Conservation (phyloP, 2,888 invertebrate species). For the Agonopterix heracliana region DNA sequence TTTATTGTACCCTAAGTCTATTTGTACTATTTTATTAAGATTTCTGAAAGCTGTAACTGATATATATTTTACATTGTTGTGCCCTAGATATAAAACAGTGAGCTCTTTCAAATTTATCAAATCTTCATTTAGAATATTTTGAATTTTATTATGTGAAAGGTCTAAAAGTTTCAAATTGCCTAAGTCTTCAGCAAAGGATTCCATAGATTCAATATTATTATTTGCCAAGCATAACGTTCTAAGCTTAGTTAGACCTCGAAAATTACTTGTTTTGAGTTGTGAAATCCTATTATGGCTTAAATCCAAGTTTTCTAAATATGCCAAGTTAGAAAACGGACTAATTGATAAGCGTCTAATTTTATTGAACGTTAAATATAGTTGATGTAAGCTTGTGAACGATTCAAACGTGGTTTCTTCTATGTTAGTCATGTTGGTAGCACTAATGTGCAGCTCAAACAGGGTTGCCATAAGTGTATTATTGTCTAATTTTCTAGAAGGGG, state of each 20-base stretch:
- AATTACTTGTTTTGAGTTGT: slow-evolving; percentile 87
- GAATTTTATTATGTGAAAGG: slow-evolving; percentile 88
- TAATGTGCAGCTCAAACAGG: slow-evolving; percentile 62
- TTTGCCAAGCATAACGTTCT: slow-evolving; percentile 88
- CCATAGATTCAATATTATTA: slow-evolving; percentile 88
- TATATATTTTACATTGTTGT: slow-evolving; percentile 88
- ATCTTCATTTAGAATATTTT: slow-evolving; percentile 84
- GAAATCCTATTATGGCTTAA: slow-evolving; percentile 88
- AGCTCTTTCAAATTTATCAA: slow-evolving; percentile 86
- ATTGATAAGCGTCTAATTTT: slow-evolving; percentile 87
- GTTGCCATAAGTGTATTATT: slow-evolving; percentile 56
- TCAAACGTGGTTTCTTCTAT: slow-evolving; percentile 83
- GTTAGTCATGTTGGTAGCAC: slow-evolving; percentile 58
- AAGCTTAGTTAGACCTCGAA: slow-evolving; percentile 85
- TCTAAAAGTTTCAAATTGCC: slow-evolving; percentile 86
- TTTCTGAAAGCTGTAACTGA: slow-evolving; percentile 87
- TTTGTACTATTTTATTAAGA: slow-evolving; percentile 83
- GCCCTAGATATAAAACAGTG: slow-evolving; percentile 85
- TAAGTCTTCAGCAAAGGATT: slow-evolving; percentile 87
- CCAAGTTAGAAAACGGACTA: slow-evolving; percentile 86
- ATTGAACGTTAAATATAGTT: slow-evolving; percentile 85
- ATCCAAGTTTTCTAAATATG: slow-evolving; percentile 86
- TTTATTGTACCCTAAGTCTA: slow-evolving; percentile 89
- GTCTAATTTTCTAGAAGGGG: slow-evolving; percentile 35
- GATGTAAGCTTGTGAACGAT: slow-evolving; percentile 84